Evolutionary conservation across 2,888 invertebrate genomes (phyloP).

Genomic region (Drosophila phalerata): DNA sequence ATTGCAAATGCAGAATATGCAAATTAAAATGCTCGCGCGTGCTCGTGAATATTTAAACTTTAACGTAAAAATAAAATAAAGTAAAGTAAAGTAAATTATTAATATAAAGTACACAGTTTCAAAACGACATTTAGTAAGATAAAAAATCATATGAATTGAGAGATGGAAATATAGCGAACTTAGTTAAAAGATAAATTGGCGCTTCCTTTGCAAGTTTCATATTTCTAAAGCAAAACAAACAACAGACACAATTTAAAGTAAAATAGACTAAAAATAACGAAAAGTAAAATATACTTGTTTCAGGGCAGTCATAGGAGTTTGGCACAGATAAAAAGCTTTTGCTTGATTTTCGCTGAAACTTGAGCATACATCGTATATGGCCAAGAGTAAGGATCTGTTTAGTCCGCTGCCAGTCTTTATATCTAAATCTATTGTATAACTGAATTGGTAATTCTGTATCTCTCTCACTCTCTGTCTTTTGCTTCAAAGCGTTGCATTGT

Average conservation of each 20-base stretch:
- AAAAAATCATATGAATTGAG: conserved; percentile 31
- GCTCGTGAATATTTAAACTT: conserved; percentile 75
- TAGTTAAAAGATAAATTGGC: conserved; percentile 73
- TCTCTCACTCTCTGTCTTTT: conserved; percentile 64
- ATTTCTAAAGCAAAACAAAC: conserved; percentile 66
- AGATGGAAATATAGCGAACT: conserved; percentile 42
- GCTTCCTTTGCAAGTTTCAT: conserved; percentile 82
- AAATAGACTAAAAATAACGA: conserved; percentile 33
- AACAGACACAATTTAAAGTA: conserved; percentile 48
- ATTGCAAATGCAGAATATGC: conserved; percentile 61
- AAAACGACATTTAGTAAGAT: conserved; percentile 61
- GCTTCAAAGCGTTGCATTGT: conserved; percentile 79
- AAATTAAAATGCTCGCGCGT: conserved; percentile 76
- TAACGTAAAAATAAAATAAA: conserved; percentile 30
- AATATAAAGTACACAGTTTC: conserved; percentile 52
- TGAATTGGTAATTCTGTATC: conserved; percentile 36
- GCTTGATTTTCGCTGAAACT: conserved; percentile 50
- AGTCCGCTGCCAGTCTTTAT: conserved; percentile 40
- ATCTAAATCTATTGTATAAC: conserved; percentile 26
- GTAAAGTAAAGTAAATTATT: conserved; percentile 25
- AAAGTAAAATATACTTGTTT: conserved; percentile 41
- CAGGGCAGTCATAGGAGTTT: conserved; percentile 43
- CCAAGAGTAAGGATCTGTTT: conserved; percentile 19
- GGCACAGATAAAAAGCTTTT: conserved; percentile 47
- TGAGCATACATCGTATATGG: conserved; percentile 2